These are phyloP conservation scores for Myotis vivesi DNA, from an alignment of 2,797 vertebrate genomes.

Conservation along the genomic window DNA sequence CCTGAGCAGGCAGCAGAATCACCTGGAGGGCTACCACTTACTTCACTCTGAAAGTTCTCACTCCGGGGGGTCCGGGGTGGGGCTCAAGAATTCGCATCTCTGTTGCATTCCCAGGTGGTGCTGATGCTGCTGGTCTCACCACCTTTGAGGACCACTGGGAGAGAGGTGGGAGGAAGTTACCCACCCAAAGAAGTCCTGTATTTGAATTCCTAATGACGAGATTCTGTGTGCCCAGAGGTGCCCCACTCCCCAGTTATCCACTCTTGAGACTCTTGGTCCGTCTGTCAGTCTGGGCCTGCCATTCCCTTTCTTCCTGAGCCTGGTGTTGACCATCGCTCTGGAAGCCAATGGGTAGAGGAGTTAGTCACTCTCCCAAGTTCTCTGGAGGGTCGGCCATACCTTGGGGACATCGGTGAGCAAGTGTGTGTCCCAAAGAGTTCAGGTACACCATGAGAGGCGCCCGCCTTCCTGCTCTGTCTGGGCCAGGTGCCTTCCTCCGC, in stretches of 20 bases:
- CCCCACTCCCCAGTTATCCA: neutral
- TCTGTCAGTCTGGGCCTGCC: too few species aligned
- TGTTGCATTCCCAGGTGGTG: neutral
- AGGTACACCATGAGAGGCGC: fast-evolving
- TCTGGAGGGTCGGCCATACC: neutral
- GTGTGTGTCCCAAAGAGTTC: neutral
- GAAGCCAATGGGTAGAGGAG: neutral
- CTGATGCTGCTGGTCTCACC: neutral
- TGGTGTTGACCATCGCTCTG: neutral
- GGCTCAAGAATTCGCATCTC: neutral
- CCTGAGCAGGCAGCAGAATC: fast-evolving
- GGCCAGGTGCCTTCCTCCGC: neutral
- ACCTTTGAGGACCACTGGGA: neutral
- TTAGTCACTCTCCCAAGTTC: neutral
- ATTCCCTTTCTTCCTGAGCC: neutral
- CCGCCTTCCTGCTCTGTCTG: neutral
- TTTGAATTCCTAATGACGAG: neutral
- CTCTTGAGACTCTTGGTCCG: too few species aligned
- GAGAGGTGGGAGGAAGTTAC: neutral
- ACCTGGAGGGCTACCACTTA: neutral
- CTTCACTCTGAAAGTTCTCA: too few species aligned
- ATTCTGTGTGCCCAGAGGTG: fast-evolving
- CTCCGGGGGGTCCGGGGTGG: neutral
- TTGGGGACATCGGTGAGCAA: neutral
- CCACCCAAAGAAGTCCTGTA: too few species aligned